phyloP scores from a whole-genome alignment of 2,113 vertebrate genomes.

The Ailuropoda melanoleuca region DNA sequence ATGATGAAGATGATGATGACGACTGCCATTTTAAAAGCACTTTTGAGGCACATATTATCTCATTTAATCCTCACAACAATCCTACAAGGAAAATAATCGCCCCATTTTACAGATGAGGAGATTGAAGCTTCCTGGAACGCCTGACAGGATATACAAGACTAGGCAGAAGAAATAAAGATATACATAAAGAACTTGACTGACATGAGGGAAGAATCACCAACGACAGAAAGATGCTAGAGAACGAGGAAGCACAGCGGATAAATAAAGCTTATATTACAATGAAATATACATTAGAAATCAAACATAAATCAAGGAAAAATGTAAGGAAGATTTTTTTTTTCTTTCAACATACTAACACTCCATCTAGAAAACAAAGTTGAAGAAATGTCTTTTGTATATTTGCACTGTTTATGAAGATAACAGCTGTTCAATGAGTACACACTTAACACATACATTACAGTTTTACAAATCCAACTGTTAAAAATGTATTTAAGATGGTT shows the following conservation, averaged over 20 bases:
- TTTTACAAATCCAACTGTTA: constrained; percentile 14
- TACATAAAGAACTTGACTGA: neutral
- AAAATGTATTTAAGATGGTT: constrained; percentile 29
- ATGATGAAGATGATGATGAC: neutral
- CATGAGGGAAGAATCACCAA: neutral
- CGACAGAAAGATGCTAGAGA: neutral
- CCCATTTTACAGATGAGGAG: constrained; percentile 38
- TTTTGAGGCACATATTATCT: neutral
- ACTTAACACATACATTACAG: neutral
- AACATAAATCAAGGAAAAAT: neutral
- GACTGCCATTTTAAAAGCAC: neutral
- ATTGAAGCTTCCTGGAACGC: constrained; percentile 21
- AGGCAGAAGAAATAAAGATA: constrained; percentile 36
- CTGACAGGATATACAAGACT: neutral
- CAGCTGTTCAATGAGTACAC: neutral
- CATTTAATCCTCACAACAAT: constrained; percentile 47
- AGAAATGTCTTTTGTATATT: neutral
- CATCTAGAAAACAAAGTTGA: neutral
- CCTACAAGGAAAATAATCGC: constrained; percentile 33
- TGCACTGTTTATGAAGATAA: neutral
- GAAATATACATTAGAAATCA: neutral
- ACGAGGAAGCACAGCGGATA: neutral
- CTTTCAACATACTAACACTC: neutral
- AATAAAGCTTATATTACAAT: neutral
- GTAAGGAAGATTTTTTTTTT: neutral